phyloP scores from a whole-genome alignment of 2,113 vertebrate species.

The Fregetta grallaria region DNA sequence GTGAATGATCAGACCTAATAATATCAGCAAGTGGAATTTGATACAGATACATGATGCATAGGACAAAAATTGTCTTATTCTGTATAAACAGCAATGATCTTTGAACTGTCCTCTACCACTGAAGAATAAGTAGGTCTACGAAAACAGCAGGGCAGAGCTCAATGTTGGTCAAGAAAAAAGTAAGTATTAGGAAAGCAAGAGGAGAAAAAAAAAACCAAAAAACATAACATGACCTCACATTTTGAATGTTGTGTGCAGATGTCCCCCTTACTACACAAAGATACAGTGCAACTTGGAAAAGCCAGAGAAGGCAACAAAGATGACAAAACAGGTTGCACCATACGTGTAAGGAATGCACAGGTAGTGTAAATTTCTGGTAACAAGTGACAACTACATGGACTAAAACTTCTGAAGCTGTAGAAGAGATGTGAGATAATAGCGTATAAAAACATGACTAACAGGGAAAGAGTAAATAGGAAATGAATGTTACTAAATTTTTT shows the following conservation, averaged over 20 bases:
- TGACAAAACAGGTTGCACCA: background rate
- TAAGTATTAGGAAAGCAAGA: background rate
- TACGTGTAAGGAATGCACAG: fast-evolving
- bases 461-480: background rate
- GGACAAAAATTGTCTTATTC: background rate
- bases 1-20: background rate
- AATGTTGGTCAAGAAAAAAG: background rate
- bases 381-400: background rate
- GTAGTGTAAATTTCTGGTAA: background rate
- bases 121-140: background rate
- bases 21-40: background rate
- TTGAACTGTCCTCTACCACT: background rate
- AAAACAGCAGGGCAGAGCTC: background rate
- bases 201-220: background rate
- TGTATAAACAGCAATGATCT: background rate
- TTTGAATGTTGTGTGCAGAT: background rate
- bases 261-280: background rate
- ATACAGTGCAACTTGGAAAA: background rate
- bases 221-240: background rate
- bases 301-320: background rate
- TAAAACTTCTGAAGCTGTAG: background rate
- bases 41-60: background rate
- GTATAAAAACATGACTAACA: background rate
- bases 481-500: background rate
- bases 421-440: background rate